Evolutionary conservation across 1,140 invertebrate species (phyloP).

Genomic region (Papilio dardanus): DNA sequence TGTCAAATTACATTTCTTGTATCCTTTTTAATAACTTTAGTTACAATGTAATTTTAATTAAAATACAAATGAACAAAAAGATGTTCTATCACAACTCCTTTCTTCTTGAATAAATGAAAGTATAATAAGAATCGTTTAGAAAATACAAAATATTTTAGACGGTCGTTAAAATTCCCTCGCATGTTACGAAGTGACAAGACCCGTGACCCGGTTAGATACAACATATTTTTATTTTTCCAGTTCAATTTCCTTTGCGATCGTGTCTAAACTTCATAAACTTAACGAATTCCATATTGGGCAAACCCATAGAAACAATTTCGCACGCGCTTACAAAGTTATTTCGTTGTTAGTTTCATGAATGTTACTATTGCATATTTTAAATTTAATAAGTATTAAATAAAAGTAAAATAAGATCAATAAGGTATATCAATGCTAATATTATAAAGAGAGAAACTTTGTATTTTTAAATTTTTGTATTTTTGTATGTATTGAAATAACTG

Average conservation of each 20-base stretch:
- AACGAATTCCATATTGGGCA: conserved; percentile 59
- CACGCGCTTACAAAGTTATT: conserved; percentile 47
- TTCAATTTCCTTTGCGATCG: conserved; percentile 62
- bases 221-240: conserved; percentile 64
- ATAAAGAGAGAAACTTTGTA: too few relatives aligned
- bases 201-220: conserved; percentile 59
- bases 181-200: conserved; percentile 38
- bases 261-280: conserved; percentile 60
- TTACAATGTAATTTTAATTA: not conserved
- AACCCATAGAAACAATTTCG: conserved; percentile 59
- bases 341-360: not conserved
- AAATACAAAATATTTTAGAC: conserved; percentile 22
- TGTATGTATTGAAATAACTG: too few relatives aligned
- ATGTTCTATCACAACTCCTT: not conserved
- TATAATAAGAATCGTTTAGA: not conserved
- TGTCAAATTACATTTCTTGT: conserved; percentile 9
- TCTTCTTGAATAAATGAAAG: conserved; percentile 9
- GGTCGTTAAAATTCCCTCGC: conserved; percentile 29
- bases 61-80: not conserved
- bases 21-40: not conserved
- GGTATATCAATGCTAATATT: too few relatives aligned
- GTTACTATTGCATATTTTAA: not conserved
- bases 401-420: too few relatives aligned
- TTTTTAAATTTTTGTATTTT: too few relatives aligned
- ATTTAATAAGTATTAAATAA: not conserved